phyloP scores from a whole-genome alignment of 2,888 invertebrate genomes.

The Eupeodes latifasciatus region DNA sequence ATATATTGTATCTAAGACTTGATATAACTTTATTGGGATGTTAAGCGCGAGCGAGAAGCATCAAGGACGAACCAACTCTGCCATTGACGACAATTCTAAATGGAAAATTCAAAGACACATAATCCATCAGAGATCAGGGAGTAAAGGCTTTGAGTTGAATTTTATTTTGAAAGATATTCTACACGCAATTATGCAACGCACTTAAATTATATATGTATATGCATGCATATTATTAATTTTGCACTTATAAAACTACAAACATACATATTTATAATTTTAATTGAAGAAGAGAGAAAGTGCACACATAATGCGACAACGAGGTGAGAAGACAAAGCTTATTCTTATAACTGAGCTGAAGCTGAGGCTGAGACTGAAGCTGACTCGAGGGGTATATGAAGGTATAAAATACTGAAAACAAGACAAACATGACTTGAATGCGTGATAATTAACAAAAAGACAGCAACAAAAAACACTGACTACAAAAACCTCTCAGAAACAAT shows the following conservation, averaged over 20 bases:
- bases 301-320: slow-evolving; percentile 2
- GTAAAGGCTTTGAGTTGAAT: slow-evolving; percentile 13
- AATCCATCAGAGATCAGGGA: slow-evolving; percentile 26
- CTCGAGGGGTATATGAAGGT: neutral
- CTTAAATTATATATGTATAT: slow-evolving; percentile 9
- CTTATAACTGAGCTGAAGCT: neutral
- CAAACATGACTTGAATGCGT: slow-evolving; percentile 25
- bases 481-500: neutral
- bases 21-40: slow-evolving; percentile 44
- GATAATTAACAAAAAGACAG: slow-evolving; percentile 22
- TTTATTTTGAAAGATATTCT: slow-evolving; percentile 38
- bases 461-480: neutral
- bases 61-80: slow-evolving; percentile 5
- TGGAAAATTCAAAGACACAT: slow-evolving; percentile 18
- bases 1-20: slow-evolving; percentile 13
- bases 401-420: neutral
- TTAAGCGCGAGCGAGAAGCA: neutral
- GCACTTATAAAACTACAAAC: neutral
- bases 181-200: slow-evolving; percentile 55
- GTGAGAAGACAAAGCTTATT: slow-evolving; percentile 2
- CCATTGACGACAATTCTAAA: slow-evolving; percentile 1
- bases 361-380: too few species aligned
- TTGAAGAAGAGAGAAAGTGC: slow-evolving; percentile 25
- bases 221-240: slow-evolving; percentile 18
- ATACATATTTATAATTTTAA: slow-evolving; percentile 14